Percentiles rank a stretch among this genome's conserved stretches.
These are phyloP conservation scores for Pyralis farinalis DNA, from an alignment of 2,888 invertebrate species.

Conservation along the genomic window DNA sequence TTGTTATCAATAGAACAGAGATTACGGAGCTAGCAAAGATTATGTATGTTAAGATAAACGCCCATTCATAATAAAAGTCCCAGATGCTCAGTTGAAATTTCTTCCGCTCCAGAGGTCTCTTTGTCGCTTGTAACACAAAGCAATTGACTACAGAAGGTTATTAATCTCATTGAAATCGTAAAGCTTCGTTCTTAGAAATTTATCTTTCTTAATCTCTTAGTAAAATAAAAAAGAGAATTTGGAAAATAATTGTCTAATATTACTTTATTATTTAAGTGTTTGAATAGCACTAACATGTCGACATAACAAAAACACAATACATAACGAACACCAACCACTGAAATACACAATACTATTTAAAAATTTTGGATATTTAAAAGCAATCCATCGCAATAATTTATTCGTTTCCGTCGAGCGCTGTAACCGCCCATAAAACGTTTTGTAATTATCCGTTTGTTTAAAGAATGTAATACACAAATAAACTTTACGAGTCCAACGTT, in stretches of 20 bases:
- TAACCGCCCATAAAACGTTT: constrained; percentile 59
- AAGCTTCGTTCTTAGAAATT: constrained; percentile 9
- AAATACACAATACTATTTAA: neutral
- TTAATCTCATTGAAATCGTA: constrained; percentile 48
- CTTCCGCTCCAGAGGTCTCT: constrained; percentile 42
- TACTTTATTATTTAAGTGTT: no score
- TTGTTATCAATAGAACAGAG: neutral
- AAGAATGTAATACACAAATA: constrained; percentile 74
- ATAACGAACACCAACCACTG: neutral
- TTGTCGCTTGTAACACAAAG: constrained; percentile 54
- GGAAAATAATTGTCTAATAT: no score
- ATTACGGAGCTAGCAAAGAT: neutral
- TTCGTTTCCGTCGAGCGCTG: constrained; percentile 45
- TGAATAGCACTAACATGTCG: no score
- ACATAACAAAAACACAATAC: neutral
- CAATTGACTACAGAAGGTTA: constrained; percentile 43
- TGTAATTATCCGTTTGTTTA: constrained; percentile 74
- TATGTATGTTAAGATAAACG: constrained; percentile 15
- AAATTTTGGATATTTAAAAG: constrained; percentile 37
- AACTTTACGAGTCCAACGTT: constrained; percentile 73
- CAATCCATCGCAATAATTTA: constrained; percentile 52
- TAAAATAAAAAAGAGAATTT: no score
- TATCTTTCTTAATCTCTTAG: no score
- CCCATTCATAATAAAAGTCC: constrained; percentile 44
- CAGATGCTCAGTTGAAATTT: constrained; percentile 56